Evolutionary conservation across 2,797 vertebrate genomes (phyloP), one percentile per base, ranked within the genome.

Genomic region (Eospalax fontanierii): DNA sequence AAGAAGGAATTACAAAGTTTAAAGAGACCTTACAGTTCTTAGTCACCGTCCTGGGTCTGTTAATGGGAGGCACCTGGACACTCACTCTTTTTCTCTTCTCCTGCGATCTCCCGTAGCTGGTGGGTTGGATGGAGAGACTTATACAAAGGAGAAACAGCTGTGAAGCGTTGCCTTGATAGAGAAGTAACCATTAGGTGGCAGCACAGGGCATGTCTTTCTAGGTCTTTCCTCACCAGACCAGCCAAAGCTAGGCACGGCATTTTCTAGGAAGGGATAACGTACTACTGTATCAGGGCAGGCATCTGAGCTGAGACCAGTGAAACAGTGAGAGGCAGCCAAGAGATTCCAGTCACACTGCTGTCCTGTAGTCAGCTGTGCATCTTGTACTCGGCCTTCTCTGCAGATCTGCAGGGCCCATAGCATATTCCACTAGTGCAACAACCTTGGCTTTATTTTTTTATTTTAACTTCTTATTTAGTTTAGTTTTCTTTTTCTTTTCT

Each of bases 111-210:
- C 84, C 50, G 19, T 22, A 2, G 16, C 70, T 26, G 54, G 9
- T 43, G 40, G 46, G 11, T 63, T 81, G 18, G 24, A 5, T 16
- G 4, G 2, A 40, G 59, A 59, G 43, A 26, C 59, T 30, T 22
- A 26, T 38, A 24, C 35, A 28, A 57, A 65, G 61, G 22, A 43
- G 43, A 16, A 12, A 11, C 83, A 9, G 65, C 40, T 1, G n/a
- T 5, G 22, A 59, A 15, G 33, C 33, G 4, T 28, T 11, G 70
- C 70, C 26, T 40, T 74, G 84, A 14, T 26, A 12, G 24, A 35
- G 66, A 18, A 57, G 54, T n/a, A 19, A 46, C 83, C 97, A 38
- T 57, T 96, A 97, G 97, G 94, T 97, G 97, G 97, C 97, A 97
- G 96, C 92, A 96, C 94, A 97, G 95, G 76, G 97, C 73, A 38